Conservation (phyloP, 2,113 vertebrate species). For the Apistogramma diplotaenia region DNA sequence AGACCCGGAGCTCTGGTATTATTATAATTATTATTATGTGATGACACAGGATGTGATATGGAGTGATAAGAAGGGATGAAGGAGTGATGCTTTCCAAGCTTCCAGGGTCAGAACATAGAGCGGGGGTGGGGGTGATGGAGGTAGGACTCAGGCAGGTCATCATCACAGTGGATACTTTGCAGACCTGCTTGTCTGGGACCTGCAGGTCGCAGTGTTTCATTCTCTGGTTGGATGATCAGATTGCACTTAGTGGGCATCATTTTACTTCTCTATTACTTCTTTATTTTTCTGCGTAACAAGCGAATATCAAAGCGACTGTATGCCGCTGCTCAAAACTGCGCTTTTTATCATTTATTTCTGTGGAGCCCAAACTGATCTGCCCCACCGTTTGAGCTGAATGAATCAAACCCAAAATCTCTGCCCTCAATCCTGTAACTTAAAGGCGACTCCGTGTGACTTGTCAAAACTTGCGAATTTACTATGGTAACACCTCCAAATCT, state of each 20-base stretch:
- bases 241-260: not conserved
- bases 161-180: not conserved
- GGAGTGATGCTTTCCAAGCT: not conserved
- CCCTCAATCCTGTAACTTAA: not conserved
- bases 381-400: no score
- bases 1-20: conserved; percentile 23
- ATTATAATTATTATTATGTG: conserved; percentile 17
- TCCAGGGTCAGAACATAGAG: not conserved
- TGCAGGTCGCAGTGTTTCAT: not conserved
- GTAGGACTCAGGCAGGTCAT: conserved; percentile 6
- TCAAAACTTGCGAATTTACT: not conserved
- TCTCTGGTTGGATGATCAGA: not conserved
- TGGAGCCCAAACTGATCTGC: no score
- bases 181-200: not conserved
- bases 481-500: not conserved
- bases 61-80: conserved; percentile 40
- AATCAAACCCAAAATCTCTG: not conserved
- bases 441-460: not conserved
- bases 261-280: not conserved
- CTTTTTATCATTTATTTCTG: no score
- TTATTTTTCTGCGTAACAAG: not conserved
- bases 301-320: not conserved
- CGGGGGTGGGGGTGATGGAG: not conserved
- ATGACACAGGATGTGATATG: conserved; percentile 51
- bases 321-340: not conserved